Base-by-base conservation (phyloP, 1,140 invertebrate species). In the Teleopsis dalmanni region DNA sequence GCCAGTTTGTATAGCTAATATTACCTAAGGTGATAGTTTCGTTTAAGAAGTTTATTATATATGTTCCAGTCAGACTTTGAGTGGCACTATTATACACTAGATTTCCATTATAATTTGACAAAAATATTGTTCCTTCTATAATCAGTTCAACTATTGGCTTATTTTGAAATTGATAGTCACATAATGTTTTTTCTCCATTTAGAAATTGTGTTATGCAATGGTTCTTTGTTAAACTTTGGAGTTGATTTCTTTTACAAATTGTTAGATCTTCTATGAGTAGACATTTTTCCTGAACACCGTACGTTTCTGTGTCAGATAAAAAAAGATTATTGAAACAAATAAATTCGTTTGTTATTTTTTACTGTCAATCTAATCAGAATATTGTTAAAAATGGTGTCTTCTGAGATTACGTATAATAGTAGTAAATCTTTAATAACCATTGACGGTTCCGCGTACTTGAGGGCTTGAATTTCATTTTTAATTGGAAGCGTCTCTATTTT, bases 321-420 rank as follows among this genome's bases (percentile, higher is more conserved):
- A 36, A 36, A 36, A 36, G n/a, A 16, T 36, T 36, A 36, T 10
- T 36, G 21, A 36, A 36, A 19, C 21, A 36, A 19, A 36, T 36
- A 36, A 36, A 36, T 36, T 36, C 21, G 35, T 18, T 36, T 36
- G 35, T 36, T 36, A 36, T 36, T 36, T 36, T 36, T 36, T 36
- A 36, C 35, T 36, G 35, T 36, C 10, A 13, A 27, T 29, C 41
- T 11, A 22, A 14, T 10, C n/a, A 43, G 10, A 14, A 27, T 26
- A 18, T 18, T 11, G 22, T 37, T 37, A 7, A 7, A 37, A 19
- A 37, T 10, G 4, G 4, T 37, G 22, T 37, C 9, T 18, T 4
- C 3, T 13, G 13, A 35, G n/a, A n/a, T n/a, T n/a, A n/a, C n/a
- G n/a, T n/a, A n/a, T n/a, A n/a, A n/a, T n/a, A 35, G 16, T 19